These are phyloP conservation scores for Myotis yumanensis DNA, from an alignment of 2,113 vertebrate species.

Conservation along the genomic window DNA sequence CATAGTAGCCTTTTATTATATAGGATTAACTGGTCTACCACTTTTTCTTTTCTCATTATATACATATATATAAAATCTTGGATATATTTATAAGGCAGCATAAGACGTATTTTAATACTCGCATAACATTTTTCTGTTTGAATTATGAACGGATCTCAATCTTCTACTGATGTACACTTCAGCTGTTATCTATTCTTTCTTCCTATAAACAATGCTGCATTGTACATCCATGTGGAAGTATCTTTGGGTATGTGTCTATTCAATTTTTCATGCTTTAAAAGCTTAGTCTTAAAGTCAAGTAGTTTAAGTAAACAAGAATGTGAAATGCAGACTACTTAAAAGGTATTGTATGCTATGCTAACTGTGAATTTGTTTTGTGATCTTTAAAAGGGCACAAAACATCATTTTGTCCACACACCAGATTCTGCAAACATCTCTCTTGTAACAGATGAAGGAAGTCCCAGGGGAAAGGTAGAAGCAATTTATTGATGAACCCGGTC, in stretches of 20 bases:
- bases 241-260: background rate
- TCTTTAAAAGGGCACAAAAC: background rate
- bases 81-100: background rate
- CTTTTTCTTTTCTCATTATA: background rate
- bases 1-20: background rate
- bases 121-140: background rate
- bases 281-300: background rate
- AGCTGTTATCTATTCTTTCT: background rate
- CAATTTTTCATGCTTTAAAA: conserved; percentile 11
- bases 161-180: background rate
- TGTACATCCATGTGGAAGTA: background rate
- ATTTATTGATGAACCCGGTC: background rate
- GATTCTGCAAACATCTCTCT: background rate
- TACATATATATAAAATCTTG: background rate
- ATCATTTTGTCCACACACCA: background rate
- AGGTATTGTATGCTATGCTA: background rate
- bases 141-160: background rate
- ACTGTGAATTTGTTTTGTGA: background rate
- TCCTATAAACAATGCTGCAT: background rate
- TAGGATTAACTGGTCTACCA: background rate
- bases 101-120: background rate
- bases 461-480: background rate
- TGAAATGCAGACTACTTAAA: background rate
- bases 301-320: background rate
- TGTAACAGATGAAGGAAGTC: background rate